A percentile compares a stretch with the other conserved stretches of the same genome.
Evolutionary conservation across 2,797 vertebrate genomes (phyloP).

Genomic region (Lerista edwardsae): DNA sequence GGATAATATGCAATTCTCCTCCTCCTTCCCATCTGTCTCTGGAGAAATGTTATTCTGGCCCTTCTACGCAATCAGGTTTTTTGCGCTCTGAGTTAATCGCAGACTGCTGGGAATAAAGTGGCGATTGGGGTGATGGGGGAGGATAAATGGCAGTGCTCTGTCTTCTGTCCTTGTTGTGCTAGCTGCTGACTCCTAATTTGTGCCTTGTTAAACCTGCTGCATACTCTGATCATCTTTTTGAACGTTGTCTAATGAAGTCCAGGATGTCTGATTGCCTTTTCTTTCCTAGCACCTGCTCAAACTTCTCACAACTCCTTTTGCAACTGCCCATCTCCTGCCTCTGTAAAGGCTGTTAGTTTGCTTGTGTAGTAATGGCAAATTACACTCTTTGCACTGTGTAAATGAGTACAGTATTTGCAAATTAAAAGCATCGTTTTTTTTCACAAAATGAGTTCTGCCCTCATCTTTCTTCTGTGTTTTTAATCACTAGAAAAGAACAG

Average conservation of each 20-base stretch:
- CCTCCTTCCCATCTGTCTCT: not conserved
- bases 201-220: conserved; percentile 16
- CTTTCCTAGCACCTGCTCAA: conserved; percentile 18
- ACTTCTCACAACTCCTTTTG: not conserved
- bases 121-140: no score
- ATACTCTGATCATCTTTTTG: not conserved
- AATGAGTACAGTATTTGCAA: conserved; percentile 29
- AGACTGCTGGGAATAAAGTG: not conserved
- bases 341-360: conserved; percentile 48
- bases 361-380: conserved; percentile 62
- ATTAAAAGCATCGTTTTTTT: conserved; percentile 64
- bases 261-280: not conserved
- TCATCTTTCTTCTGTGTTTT: not conserved
- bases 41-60: not conserved
- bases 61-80: not conserved
- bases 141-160: not conserved
- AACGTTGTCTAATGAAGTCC: not conserved
- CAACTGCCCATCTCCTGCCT: conserved; percentile 30
- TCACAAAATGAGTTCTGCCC: conserved; percentile 5
- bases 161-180: not conserved
- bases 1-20: not conserved
- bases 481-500: not conserved
- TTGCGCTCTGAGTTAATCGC: not conserved
- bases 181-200: not conserved
- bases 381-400: conserved; percentile 61